These are phyloP conservation scores for Drosophila paranaensis DNA, from an alignment of 2,888 invertebrate genomes.

Conservation along the genomic window DNA sequence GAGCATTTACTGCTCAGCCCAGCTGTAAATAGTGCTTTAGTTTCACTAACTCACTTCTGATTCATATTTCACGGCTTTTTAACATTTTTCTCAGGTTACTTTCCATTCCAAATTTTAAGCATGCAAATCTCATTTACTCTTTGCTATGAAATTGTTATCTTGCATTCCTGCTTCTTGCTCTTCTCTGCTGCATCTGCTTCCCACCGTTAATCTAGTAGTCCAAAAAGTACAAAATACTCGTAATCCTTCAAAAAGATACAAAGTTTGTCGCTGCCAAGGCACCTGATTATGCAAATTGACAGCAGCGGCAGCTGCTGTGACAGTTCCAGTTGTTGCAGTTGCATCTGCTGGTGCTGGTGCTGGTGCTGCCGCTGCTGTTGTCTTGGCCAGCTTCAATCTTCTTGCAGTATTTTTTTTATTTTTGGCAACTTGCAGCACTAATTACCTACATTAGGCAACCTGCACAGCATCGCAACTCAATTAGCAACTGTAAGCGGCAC, in stretches of 20 bases:
- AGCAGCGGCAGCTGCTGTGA: conserved; percentile 39
- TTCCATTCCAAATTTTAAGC: background rate
- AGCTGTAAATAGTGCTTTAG: background rate
- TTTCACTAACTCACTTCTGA: background rate
- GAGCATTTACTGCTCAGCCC: background rate
- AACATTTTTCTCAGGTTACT: background rate
- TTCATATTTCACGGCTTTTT: background rate
- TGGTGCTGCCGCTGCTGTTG: conserved; percentile 15
- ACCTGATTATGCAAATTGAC: conserved; percentile 65
- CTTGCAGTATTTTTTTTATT: conserved; percentile 11
- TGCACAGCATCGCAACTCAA: conserved; percentile 76
- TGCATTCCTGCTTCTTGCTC: background rate
- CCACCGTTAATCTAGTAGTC: conserved; percentile 29
- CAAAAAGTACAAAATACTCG: conserved; percentile 12
- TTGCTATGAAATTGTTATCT: conserved; percentile 17
- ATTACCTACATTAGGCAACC: conserved; percentile 73
- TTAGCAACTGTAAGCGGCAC: conserved; percentile 72
- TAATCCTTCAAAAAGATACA: conserved; percentile 42
- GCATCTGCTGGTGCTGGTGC: background rate
- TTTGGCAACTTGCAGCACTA: conserved; percentile 55
- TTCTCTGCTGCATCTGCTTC: background rate
- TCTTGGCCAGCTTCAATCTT: conserved; percentile 33
- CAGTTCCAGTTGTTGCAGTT: conserved; percentile 7
- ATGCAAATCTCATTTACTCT: conserved; percentile 22
- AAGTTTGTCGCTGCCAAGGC: conserved; percentile 44